Evolutionary conservation across 2,113 vertebrate genomes (phyloP), one percentile per base, ranked within the genome.

Genomic region (Sinocyclocheilus rhinocerous): DNA sequence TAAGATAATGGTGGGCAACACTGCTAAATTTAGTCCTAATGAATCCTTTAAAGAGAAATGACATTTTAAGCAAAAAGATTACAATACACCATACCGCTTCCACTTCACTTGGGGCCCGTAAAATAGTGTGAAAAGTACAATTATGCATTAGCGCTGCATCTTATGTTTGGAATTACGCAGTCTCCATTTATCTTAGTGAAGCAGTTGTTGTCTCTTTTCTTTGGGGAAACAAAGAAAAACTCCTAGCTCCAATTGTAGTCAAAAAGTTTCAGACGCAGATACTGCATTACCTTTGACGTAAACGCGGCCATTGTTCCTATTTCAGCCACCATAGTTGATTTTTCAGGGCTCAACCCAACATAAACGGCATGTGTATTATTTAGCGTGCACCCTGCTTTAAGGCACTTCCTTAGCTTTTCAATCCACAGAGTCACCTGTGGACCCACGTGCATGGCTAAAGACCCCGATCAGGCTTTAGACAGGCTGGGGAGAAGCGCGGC

Each of bases 11-110:
- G 88, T 70, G 77, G 81, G 77, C 85, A 84, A 85, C 87, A 82
- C 76, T 84, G 84, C 88, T 88, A 87, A 87, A 88, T 85, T 89
- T 88, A 76, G 87, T 80, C 85, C 87, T 87, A 91, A 86, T 88
- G 87, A 86, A 89, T 88, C 88, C 82, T 89, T 89, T 89, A 88
- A 89, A 86, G 87, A 87, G 78, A 88, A 91, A 90, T 90, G 86
- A 89, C 45, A 76, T 79, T 84, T 88, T 85, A 76, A 76, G 78
- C 63, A 83, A 85, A 88, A 88, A 77, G 78, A 90, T 90, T 88
- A 90, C 89, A 87, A 80, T 85, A 42, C 83, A 85, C 70, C 72
- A 59, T 81, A 69, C 82, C 4, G 39, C 84, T 87, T 88, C 82
- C 24, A 57, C 48, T 84, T 84, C 61, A 76, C 73, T 76, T 82